Evolutionary conservation across 2,888 invertebrate genomes (phyloP).

Genomic region (Orgyia antiqua): DNA sequence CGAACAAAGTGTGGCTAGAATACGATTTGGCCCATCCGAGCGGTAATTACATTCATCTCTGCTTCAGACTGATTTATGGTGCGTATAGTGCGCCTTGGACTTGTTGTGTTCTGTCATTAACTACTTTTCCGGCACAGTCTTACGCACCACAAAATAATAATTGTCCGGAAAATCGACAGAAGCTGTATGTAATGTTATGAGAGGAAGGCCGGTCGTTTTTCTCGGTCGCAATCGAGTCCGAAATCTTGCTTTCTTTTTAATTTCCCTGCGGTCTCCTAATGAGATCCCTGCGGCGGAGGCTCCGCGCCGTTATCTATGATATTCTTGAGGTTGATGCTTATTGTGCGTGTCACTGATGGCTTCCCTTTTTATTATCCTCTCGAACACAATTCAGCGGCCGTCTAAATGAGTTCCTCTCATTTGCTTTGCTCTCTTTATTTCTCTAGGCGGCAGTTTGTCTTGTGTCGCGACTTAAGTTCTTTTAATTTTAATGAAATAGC

Average conservation of each 20-base stretch:
- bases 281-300: slow-evolving; percentile 69
- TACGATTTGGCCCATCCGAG: slow-evolving; percentile 52
- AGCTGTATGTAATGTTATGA: slow-evolving; percentile 78
- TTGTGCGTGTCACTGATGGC: slow-evolving; percentile 79
- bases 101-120: slow-evolving; percentile 59
- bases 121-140: slow-evolving; percentile 65
- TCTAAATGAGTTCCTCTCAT: slow-evolving; percentile 75
- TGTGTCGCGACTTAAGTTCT: slow-evolving; percentile 67
- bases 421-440: slow-evolving; percentile 75
- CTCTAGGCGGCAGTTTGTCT: slow-evolving; percentile 74
- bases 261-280: slow-evolving; percentile 78
- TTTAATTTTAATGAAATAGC: slow-evolving; percentile 63
- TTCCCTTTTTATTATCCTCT: slow-evolving; percentile 78
- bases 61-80: slow-evolving; percentile 59
- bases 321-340: slow-evolving; percentile 79
- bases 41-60: slow-evolving; percentile 62
- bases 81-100: slow-evolving; percentile 39
- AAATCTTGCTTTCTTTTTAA: slow-evolving; percentile 78
- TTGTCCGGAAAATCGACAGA: slow-evolving; percentile 75
- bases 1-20: slow-evolving; percentile 28
- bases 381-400: slow-evolving; percentile 76
- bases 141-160: slow-evolving; percentile 79
- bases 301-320: slow-evolving; percentile 75
- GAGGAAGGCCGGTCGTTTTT: slow-evolving; percentile 68
- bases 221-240: slow-evolving; percentile 74